phyloP scores from a whole-genome alignment of 2,888 invertebrate genomes.

The Punctoribates punctum region DNA sequence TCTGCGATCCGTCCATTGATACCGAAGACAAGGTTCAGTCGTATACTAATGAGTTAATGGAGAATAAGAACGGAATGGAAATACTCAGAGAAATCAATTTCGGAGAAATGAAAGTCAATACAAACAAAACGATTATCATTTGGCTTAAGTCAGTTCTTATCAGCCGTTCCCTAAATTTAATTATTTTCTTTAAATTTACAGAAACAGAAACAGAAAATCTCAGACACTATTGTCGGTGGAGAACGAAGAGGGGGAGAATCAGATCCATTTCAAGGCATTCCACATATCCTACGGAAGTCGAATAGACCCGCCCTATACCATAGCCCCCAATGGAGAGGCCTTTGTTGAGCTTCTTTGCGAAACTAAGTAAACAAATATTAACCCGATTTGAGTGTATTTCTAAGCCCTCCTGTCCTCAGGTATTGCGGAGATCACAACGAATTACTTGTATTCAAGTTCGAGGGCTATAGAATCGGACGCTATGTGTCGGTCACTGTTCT shows the following conservation, averaged over 20 bases:
- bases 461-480: background rate
- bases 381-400: background rate
- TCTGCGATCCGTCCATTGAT: background rate
- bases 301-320: background rate
- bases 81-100: background rate
- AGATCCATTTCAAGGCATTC: background rate
- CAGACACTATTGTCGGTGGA: background rate
- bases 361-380: background rate
- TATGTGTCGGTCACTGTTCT: background rate
- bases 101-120: background rate
- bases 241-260: constrained; percentile 16
- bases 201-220: background rate
- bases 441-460: background rate
- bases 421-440: constrained; percentile 20
- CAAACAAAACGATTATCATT: background rate
- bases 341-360: constrained; percentile 1
- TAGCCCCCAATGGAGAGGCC: background rate
- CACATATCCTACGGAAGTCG: background rate
- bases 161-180: background rate
- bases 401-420: background rate
- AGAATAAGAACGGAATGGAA: background rate
- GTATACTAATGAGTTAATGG: constrained; percentile 10
- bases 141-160: background rate
- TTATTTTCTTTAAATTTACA: background rate
- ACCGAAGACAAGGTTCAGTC: background rate